Evolutionary conservation across 1,140 invertebrate genomes (phyloP), one percentile per base, ranked within the genome.

Genomic region (Eupeodes corollae): DNA sequence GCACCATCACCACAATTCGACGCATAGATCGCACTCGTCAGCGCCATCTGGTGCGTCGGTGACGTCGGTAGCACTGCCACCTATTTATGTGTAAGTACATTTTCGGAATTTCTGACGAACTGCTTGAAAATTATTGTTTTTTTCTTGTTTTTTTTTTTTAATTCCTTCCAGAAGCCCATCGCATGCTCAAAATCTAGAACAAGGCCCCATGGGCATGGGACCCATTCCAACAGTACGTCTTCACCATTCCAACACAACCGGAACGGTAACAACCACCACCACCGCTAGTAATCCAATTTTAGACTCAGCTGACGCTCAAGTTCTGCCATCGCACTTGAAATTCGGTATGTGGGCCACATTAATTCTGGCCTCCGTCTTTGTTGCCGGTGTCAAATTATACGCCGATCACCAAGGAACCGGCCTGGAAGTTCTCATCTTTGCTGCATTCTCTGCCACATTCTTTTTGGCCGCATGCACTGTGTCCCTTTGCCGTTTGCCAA

Each of bases 291-390:
- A 26, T 26, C 55, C 56, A 0, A 14, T 61, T 33, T 30, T 55
- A 42, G 61, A 61, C 10, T 53, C 56, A 30, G 53, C 56, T 10
- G 64, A 67, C 30, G 56, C 61, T 6, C 65, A 68, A 47, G 46
- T 67, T 41, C 30, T 78, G 67, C 74, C 75, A 3, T 69, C 73
- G 14, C 75, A 78, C 47, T 56, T 78, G 12, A 78, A 78, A 55
- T 82, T 77, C 57, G 79, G 78, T 16, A 76, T 83, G 70, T 79
- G 79, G 57, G 79, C 79, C 33, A 79, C 78, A 1, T 75, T 83
- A 52, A 75, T 78, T 12, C 56, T 83, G 15, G 76, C 76, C 5
- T 78, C 79, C 10, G 72, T 78, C 13, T 80, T 82, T 54, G 70
- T 83, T 19, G 78, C 75, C 2, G 78, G 75, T 16, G 77, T 76